phyloP scores from a whole-genome alignment of 1,140 invertebrate genomes.

The Drosophila arizonae region DNA sequence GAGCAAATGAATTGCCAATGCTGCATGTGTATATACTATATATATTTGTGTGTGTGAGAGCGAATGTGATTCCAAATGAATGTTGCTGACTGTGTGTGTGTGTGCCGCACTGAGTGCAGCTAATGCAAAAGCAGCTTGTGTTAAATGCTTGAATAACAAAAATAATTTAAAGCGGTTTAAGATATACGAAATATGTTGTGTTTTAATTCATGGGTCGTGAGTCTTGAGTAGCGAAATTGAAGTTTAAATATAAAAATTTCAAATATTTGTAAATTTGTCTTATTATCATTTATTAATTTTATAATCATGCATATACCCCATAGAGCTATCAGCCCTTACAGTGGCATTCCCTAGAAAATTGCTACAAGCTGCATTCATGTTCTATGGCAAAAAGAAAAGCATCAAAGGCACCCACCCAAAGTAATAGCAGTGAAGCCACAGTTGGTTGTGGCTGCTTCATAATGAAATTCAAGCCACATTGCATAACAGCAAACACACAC shows the following conservation, averaged over 20 bases:
- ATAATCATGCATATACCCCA: not conserved
- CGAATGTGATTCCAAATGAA: constrained; percentile 14
- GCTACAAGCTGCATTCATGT: constrained; percentile 1
- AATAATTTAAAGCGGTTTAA: not conserved
- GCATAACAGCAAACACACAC: constrained; percentile 12
- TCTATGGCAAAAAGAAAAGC: not conserved
- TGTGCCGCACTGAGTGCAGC: constrained; percentile 1
- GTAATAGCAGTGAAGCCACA: constrained; percentile 16
- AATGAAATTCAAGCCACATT: constrained; percentile 18
- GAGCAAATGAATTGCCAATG: constrained; percentile 54
- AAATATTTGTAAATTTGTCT: no score
- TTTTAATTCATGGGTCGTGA: not conserved
- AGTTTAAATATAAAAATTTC: no score
- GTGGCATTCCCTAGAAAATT: not conserved
- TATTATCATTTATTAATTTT: no score
- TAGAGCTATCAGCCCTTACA: no score
- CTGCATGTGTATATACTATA: not conserved
- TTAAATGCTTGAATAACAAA: not conserved
- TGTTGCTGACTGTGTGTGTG: not conserved
- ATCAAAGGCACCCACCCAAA: not conserved
- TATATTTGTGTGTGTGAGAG: not conserved
- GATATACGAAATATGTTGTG: not conserved
- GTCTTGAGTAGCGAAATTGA: no score
- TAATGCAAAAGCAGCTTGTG: constrained; percentile 10
- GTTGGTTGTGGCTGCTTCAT: constrained; percentile 26